A percentile compares a stretch with the other conserved stretches of the same genome.
phyloP scores from a whole-genome alignment of 2,797 vertebrate species.

The Gorsachius magnificus region DNA sequence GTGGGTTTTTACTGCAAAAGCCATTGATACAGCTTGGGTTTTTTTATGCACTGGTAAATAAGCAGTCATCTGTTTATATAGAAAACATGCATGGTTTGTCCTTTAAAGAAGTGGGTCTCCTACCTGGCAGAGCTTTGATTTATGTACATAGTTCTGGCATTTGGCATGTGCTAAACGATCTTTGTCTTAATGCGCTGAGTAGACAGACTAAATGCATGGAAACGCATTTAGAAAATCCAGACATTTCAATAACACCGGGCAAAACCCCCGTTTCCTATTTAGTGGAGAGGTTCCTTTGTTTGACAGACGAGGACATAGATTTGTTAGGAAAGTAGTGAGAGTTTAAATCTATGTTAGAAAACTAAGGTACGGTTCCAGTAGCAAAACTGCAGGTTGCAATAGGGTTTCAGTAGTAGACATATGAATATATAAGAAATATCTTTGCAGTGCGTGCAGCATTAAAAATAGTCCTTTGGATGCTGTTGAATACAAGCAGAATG shows the following conservation, averaged over 20 bases:
- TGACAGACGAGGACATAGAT: not conserved
- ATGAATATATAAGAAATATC: not conserved
- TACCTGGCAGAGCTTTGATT: not conserved
- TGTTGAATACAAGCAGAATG: not conserved
- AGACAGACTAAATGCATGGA: not conserved
- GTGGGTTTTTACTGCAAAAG: not conserved
- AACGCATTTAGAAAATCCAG: not conserved
- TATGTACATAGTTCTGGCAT: not conserved
- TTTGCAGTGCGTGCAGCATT: fast-evolving
- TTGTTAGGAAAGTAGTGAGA: not conserved
- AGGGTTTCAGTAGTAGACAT: not conserved
- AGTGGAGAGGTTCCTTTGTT: not conserved
- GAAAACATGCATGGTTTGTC: not conserved
- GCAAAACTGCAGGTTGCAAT: not conserved
- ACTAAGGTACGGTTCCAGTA: not conserved
- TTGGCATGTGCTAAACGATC: not conserved
- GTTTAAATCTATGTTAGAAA: not conserved
- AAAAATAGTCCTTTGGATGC: not conserved
- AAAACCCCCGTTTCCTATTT: not conserved
- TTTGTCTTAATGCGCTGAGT: not conserved
- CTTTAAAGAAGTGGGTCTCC: not conserved
- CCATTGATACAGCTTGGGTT: not conserved
- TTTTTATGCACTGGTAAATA: not conserved
- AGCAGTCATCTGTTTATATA: not conserved
- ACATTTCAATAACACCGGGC: not conserved